Base-by-base conservation (phyloP, 1,140 invertebrate species). In the Bombyx mori region DNA sequence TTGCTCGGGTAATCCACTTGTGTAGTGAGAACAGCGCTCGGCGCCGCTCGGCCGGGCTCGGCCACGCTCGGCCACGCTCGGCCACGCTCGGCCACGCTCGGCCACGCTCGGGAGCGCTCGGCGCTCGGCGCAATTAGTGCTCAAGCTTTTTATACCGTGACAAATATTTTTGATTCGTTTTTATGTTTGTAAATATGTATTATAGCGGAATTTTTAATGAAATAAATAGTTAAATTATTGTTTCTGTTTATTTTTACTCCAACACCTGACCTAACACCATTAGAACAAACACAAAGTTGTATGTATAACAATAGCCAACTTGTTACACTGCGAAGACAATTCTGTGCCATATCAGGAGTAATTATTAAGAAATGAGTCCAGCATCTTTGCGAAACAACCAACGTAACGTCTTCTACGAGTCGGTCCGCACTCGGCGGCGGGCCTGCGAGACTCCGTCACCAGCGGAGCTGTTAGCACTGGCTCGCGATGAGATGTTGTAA, bases 141-240 rank as follows among this genome's bases (percentile, higher is more conserved):
- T 86, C 82, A 84, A 82, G 77, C 79, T 86, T 82, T 84, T 77
- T 81, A 77, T 77, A 73, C 67, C 74, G 78, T 83, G 77, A 79
- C 77, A 79, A 54, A 35, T 35, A 35, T 77, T 84, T 68, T 82
- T 70, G 61, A 78, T 85, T 84, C 76, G 79, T 86, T 84, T 83
- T 78, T 87, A 87, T 72, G 72, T 87, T 87, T 87, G 84, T 87
- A 87, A 85, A 87, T 87, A 87, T 87, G 84, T 87, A 87, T 85
- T 79, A 87, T 87, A 87, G 84, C 79, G 81, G 79, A 87, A 85
- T 80, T 80, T 86, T 74, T 82, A 79, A 70, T 82, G 81, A 82
- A 86, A 85, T 79, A 82, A 82, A 85, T 75, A 77, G 77, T 79
- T 82, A 83, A 69, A 69, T 69, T 68, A 68, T 66, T 62, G 3